Evolutionary conservation across 2,113 vertebrate species (phyloP).

Genomic region (Cynocephalus volans): DNA sequence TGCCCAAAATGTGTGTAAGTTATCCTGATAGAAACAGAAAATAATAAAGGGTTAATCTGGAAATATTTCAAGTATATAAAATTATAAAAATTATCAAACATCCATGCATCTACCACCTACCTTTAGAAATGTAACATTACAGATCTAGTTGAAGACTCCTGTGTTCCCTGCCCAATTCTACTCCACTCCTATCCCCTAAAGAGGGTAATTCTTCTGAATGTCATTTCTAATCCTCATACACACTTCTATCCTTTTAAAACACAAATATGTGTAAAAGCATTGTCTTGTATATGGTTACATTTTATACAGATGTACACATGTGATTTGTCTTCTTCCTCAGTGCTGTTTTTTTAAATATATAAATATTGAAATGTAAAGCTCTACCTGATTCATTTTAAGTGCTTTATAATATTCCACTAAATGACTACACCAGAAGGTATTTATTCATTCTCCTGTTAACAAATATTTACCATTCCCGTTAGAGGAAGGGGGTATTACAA

Average conservation of each 20-base stretch:
- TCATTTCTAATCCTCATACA: not conserved
- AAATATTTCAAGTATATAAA: slow-evolving; percentile 27
- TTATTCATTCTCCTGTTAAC: slow-evolving; percentile 10
- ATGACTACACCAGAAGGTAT: not conserved
- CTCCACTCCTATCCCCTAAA: not conserved
- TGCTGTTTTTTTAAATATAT: not conserved
- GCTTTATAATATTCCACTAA: not conserved
- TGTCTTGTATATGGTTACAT: not conserved
- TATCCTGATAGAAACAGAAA: not conserved
- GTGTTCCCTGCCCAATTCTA: not conserved
- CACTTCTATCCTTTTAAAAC: not conserved
- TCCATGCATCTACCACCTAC: not conserved
- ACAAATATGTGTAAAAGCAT: not conserved
- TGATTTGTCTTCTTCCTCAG: not conserved
- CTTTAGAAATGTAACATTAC: slow-evolving; percentile 18
- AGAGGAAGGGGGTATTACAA: not conserved
- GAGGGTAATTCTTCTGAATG: not conserved
- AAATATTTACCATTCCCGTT: not conserved
- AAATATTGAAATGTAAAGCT: not conserved
- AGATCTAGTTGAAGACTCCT: not conserved
- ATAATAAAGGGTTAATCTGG: not conserved
- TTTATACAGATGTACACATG: not conserved
- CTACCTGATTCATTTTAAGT: not conserved
- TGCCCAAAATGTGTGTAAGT: not conserved
- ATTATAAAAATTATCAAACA: not conserved